Conservation (phyloP, 1,140 invertebrate species). For the Oscheius sp. region DNA sequence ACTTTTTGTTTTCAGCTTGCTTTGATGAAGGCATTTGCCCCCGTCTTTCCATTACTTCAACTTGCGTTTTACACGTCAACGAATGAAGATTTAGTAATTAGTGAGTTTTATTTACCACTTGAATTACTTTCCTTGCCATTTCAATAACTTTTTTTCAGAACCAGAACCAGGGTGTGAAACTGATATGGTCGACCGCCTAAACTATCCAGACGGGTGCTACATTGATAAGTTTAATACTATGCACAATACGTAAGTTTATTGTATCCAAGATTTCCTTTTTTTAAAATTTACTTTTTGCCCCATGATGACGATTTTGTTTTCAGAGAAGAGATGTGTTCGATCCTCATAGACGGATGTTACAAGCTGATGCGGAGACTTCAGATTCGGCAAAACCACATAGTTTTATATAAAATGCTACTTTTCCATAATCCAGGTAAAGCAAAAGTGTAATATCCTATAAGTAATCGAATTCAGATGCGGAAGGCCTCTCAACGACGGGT, state of each 20-base stretch:
- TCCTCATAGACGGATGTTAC: conserved; percentile 33
- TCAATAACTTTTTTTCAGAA: conserved; percentile 11
- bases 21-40: conserved; percentile 33
- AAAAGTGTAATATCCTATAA: not conserved
- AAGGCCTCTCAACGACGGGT: conserved; percentile 32
- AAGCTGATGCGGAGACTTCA: conserved; percentile 27
- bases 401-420: conserved; percentile 32
- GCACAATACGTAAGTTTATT: not conserved
- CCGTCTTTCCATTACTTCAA: conserved; percentile 26
- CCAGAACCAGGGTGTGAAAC: conserved; percentile 16
- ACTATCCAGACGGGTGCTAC: conserved; percentile 34
- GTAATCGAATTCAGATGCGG: conserved; percentile 22
- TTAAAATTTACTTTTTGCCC: not conserved
- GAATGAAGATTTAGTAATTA: conserved; percentile 19
- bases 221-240: conserved; percentile 20
- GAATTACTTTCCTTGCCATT: not conserved
- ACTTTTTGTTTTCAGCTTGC: conserved; percentile 33
- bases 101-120: conserved; percentile 1
- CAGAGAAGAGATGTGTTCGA: conserved; percentile 31
- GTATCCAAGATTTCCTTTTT: not conserved
- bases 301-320: conserved; percentile 3
- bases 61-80: conserved; percentile 29
- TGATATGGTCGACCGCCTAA: conserved; percentile 14
- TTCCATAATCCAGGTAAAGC: conserved; percentile 35
- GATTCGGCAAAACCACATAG: conserved; percentile 23